Base-by-base conservation (phyloP, 2,888 invertebrate species). In the Sycophila texana region DNA sequence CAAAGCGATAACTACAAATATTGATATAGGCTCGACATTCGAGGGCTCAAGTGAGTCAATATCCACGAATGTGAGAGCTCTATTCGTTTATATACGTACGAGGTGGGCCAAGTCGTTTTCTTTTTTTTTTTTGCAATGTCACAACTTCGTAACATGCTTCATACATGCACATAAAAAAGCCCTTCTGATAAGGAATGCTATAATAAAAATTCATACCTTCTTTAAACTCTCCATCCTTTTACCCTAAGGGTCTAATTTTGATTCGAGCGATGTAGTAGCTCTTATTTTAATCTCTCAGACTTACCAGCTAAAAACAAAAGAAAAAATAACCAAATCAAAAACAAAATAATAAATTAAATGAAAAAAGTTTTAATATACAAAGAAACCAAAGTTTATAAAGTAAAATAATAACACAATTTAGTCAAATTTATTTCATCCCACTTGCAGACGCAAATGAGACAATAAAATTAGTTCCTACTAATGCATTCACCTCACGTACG, bases 21-120 rank as follows among this genome's bases (percentile, higher is more conserved):
- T 63, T 77, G 58, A 60, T 66, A 65, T n/a, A n/a, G 51, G 51
- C 76, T 74, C 72, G 73, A 70, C 81, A 82, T 83, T 72, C 77
- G 72, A 58, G 82, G 81, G 53, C 82, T 80, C 66, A 76, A 60
- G n/a, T 80, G 49, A 74, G 57, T 79, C 74, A 72, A 74, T 82
- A 70, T 82, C 82, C 83, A 60, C 68, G 81, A 77, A 81, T 78
- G 81, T 73, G 55, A 66, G 67, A 77, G 65, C n/a, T 26, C 22
- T 47, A 49, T 51, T 26, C 16, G 16, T 18, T 61, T 65, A 4
- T 49, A 18, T 18, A 18, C 22, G 16, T 20, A 30, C 14, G 71
- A 75, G 79, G 75, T 70, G 81, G 82, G 61, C 76, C 70, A 81
- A 55, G 26, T 67, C 58, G 26, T 68, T 71, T 57, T n/a, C 5